These are phyloP conservation scores for Drosophila pseudotakahashii DNA, from an alignment of 2,888 invertebrate genomes.

Conservation along the genomic window DNA sequence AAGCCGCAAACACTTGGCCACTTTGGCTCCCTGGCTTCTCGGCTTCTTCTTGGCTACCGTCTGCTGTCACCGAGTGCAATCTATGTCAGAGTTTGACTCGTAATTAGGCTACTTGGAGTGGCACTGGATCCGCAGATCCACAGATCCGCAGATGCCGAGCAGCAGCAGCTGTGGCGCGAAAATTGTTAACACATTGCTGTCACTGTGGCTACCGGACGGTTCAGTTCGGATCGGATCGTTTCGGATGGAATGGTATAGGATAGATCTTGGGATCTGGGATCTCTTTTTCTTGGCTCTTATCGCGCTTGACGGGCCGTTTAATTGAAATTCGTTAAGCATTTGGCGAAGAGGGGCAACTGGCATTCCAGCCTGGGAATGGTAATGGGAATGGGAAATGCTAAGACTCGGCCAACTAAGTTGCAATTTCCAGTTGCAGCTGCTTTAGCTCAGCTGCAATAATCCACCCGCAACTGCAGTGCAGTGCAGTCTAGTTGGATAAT, in stretches of 20 bases:
- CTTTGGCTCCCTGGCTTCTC: slow-evolving; percentile 22
- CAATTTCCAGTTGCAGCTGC: slow-evolving; percentile 29
- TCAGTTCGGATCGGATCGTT: slow-evolving; percentile 11
- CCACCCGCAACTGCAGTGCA: slow-evolving; percentile 63
- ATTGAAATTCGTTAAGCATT: slow-evolving; percentile 70
- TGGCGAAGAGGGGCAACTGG: slow-evolving; percentile 22
- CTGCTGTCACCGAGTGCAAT: slow-evolving; percentile 44
- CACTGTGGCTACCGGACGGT: slow-evolving; percentile 49
- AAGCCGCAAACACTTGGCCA: slow-evolving; percentile 13
- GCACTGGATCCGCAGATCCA: slow-evolving; percentile 13
- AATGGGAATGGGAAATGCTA: slow-evolving; percentile 46
- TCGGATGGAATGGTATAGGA: slow-evolving; percentile 17
- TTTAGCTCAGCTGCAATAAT: slow-evolving; percentile 27
- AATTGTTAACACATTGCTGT: slow-evolving; percentile 80
- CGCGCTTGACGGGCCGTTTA: slow-evolving; percentile 73
- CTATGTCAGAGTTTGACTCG: slow-evolving; percentile 72
- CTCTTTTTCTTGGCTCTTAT: slow-evolving; percentile 57
- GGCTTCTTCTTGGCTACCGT: slow-evolving; percentile 39
- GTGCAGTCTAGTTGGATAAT: slow-evolving; percentile 61
- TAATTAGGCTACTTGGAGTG: slow-evolving; percentile 74
- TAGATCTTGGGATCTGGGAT: slow-evolving; percentile 37
- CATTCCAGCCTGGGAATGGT: slow-evolving; percentile 43
- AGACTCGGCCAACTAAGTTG: slow-evolving; percentile 53
- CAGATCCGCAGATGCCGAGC: slow-evolving; percentile 25
- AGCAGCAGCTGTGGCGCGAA: slow-evolving; percentile 71